Percentiles rank a stretch among this genome's conserved stretches.
phyloP scores from a whole-genome alignment of 2,797 vertebrate genomes.

The Delichon dasypus region DNA sequence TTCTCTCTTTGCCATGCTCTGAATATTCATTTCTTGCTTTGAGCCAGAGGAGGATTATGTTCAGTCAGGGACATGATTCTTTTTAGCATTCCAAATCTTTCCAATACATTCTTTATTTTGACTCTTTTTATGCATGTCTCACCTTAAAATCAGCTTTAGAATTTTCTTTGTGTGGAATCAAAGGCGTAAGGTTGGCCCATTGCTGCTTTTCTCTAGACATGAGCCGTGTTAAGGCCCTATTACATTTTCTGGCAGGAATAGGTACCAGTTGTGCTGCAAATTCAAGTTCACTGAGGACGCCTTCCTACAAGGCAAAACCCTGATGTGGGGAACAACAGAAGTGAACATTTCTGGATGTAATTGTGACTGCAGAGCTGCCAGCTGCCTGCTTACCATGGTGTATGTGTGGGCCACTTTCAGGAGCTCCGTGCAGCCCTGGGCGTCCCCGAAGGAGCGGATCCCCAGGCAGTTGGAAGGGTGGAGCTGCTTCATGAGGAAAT shows the following conservation, averaged over 20 bases:
- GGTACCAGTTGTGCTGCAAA: fast-evolving
- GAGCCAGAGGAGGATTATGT: constrained; percentile 31
- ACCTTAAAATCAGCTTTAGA: constrained; percentile 22
- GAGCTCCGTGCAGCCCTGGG: constrained; percentile 92
- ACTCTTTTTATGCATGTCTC: neutral
- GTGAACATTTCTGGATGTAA: neutral
- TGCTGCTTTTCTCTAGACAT: neutral
- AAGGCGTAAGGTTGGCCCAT: neutral
- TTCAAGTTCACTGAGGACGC: neutral
- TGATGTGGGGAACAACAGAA: fast-evolving
- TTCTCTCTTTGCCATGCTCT: neutral
- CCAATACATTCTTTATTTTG: neutral
- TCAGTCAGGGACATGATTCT: neutral
- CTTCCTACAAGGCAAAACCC: neutral
- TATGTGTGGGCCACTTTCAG: constrained; percentile 93
- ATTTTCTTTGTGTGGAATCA: neutral
- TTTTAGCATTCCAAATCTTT: neutral
- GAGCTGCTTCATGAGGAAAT: constrained; percentile 97
- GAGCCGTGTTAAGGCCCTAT: neutral
- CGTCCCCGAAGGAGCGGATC: constrained; percentile 96
- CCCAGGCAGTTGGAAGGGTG: constrained; percentile 98
- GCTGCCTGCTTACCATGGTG: constrained; percentile 87
- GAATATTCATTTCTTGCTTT: constrained; percentile 55
- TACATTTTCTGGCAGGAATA: neutral
- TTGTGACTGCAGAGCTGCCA: fast-evolving